Base-by-base conservation (phyloP, 2,888 invertebrate genomes). In the Sinohyriopsis cumingii region DNA sequence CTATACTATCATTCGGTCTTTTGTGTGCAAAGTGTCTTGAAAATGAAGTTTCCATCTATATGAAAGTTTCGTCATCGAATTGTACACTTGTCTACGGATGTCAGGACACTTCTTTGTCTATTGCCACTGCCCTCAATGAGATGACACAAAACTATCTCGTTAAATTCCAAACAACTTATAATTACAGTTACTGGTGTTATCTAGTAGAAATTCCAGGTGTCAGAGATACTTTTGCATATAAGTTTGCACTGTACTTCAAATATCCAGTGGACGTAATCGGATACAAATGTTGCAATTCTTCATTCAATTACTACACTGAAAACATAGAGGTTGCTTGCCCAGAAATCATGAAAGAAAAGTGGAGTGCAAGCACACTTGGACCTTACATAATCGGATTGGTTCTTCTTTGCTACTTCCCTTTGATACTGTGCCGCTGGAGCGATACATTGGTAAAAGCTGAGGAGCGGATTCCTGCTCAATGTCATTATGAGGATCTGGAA, bases 1-100 rank as follows among this genome's bases (percentile, higher is more conserved):
- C 69, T 19, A 65, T 75, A 20, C 57, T 70, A 25, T 75, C 75
- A 4, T 70, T 75, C 56, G 62, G 68, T 24, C 68, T 75, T 54
- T 55, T 75, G 20, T 63, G 54, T 25, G 69, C 72, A 18, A 72
- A 69, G 60, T 70, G 69, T 15, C 56, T 70, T 18, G 28, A 24
- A 7, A 53, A 20, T 3, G 7, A 28, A 7, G 19, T 69, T 20
- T 68, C n/a, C 20, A 62, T 75, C 0, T 59, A 68, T 15, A 55
- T 75, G 18, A 57, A 72, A 18, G 55, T 67, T 1, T 19, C 59
- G 25, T 53, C 67, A 28, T 55, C 53, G 3, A 68, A 68, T 25
- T 75, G 75, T 60, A 57, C 60, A 1, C 24, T 75, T 15, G 59
- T 45, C 5, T 55, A 72, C 20, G 75, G 75, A 5, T 55, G 67